Evolutionary conservation across 1,140 invertebrate genomes (phyloP).

Genomic region (Mactra quadrangularis): DNA sequence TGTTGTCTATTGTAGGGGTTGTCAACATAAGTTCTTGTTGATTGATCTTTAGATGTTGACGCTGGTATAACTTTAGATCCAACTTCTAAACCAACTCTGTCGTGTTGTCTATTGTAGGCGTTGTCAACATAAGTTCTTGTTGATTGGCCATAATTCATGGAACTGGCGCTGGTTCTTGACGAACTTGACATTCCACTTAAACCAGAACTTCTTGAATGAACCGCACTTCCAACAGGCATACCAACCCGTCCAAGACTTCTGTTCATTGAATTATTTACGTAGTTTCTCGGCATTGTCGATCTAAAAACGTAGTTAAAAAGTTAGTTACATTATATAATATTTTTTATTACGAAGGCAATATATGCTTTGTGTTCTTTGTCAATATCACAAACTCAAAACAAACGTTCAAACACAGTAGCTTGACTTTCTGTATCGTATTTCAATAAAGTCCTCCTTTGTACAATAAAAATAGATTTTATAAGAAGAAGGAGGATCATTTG

Average conservation of each 20-base stretch:
- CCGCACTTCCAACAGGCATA: slow-evolving; percentile 39
- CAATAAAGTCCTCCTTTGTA: no score
- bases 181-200: not conserved
- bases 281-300: slow-evolving; percentile 18
- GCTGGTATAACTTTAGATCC: slow-evolving; percentile 36
- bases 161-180: not conserved
- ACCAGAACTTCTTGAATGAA: slow-evolving; percentile 29
- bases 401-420: no score
- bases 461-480: no score
- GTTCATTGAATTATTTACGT: slow-evolving; percentile 61
- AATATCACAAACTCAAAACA: no score
- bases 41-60: slow-evolving; percentile 1
- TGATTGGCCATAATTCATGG: no score
- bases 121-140: slow-evolving; percentile 44
- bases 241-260: slow-evolving; percentile 50
- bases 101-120: slow-evolving; percentile 36
- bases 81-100: slow-evolving; percentile 53
- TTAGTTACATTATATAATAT: no score
- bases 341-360: no score
- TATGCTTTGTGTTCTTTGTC: no score
- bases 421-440: no score
- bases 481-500: no score
- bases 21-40: slow-evolving; percentile 12
- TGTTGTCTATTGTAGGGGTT: not conserved
- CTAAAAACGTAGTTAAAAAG: no score